Evolutionary conservation across 2,113 vertebrate species (phyloP).

Genomic region (Chloroceryle aenea): DNA sequence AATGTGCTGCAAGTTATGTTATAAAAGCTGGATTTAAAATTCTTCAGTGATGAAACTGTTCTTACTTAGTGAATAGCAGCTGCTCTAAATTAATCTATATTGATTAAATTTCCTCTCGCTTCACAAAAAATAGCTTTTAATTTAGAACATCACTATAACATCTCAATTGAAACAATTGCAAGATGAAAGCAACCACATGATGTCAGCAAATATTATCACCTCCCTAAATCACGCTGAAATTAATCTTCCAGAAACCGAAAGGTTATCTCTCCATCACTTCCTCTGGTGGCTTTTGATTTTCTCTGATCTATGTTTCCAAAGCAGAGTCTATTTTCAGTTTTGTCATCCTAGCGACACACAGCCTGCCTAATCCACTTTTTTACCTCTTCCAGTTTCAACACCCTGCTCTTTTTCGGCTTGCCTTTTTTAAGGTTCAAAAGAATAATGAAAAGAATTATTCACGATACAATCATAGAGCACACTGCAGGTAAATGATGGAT

Average conservation of each 20-base stretch:
- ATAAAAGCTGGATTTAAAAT: conserved; percentile 47
- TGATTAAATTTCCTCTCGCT: conserved; percentile 50
- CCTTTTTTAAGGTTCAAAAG: not conserved
- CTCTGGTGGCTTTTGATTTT: not conserved
- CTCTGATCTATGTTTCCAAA: not conserved
- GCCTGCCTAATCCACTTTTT: not conserved
- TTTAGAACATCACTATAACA: conserved; percentile 29
- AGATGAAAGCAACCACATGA: conserved; percentile 17
- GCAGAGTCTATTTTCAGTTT: not conserved
- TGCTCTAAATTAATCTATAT: conserved; percentile 60
- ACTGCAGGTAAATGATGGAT: not conserved
- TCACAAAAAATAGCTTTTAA: conserved; percentile 5
- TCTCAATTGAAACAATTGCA: conserved; percentile 37
- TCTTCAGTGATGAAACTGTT: conserved; percentile 40
- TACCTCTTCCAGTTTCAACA: not conserved
- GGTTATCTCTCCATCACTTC: not conserved
- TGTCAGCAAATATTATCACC: conserved; percentile 44
- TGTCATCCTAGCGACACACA: not conserved
- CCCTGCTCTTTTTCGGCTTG: not conserved
- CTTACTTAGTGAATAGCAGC: conserved; percentile 39
- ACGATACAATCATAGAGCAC: not conserved
- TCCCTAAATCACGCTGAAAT: conserved; percentile 15
- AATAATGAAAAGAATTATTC: not conserved
- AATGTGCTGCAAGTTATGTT: conserved; percentile 29
- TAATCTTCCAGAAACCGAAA: not conserved